These are phyloP conservation scores for Drosophila setosimentum DNA, from an alignment of 2,888 invertebrate species.

Conservation along the genomic window DNA sequence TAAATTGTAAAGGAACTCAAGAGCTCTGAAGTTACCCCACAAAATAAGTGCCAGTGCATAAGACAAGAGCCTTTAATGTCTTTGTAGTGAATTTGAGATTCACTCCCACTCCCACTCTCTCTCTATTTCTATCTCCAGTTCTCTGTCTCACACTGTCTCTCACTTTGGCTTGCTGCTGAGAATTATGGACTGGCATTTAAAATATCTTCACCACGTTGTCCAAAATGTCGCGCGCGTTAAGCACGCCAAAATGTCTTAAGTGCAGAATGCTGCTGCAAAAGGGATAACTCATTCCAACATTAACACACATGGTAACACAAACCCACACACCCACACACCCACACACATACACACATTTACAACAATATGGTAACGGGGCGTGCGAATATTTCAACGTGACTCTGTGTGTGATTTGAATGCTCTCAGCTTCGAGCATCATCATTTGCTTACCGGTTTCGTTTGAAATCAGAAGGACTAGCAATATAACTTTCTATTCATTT, in stretches of 20 bases:
- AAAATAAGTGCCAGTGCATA: slow-evolving; percentile 16
- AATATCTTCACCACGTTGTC: slow-evolving; percentile 37
- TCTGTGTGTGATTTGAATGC: slow-evolving; percentile 45
- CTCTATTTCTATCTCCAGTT: not conserved
- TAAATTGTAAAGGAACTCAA: not conserved
- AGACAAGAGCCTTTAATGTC: slow-evolving; percentile 21
- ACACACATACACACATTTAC: not conserved
- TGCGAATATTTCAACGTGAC: slow-evolving; percentile 68
- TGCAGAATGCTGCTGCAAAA: slow-evolving; percentile 38
- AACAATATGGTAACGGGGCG: slow-evolving; percentile 51
- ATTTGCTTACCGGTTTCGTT: not conserved
- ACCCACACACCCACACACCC: not conserved
- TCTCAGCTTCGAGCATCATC: not conserved
- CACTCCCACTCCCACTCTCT: not conserved
- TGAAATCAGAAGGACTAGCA: not conserved
- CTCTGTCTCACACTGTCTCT: no score
- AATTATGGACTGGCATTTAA: slow-evolving; percentile 49
- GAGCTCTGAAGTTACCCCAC: not conserved
- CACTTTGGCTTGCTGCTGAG: slow-evolving; percentile 4
- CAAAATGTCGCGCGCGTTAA: slow-evolving; percentile 42
- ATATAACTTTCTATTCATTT: not conserved
- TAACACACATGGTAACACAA: not conserved
- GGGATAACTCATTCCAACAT: not conserved
- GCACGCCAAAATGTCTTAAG: slow-evolving; percentile 55
- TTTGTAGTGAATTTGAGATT: not conserved